These are phyloP conservation scores for Nothocercus julius DNA, from an alignment of 2,113 vertebrate genomes.

Conservation along the genomic window DNA sequence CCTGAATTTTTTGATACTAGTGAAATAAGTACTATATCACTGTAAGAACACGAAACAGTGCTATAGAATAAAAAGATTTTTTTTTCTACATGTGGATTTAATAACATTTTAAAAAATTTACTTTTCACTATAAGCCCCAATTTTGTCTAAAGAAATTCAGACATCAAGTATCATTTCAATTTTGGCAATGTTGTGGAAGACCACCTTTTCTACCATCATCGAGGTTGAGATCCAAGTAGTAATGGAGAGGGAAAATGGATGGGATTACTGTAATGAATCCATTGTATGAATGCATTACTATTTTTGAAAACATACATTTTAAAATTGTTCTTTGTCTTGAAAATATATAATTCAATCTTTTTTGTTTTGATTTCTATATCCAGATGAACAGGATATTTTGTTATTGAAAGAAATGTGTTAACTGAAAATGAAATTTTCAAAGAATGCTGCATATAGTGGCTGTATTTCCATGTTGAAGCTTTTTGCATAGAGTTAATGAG, in stretches of 20 bases:
- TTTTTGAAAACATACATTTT: neutral
- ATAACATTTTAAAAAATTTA: too few species aligned
- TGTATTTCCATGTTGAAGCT: constrained; percentile 18
- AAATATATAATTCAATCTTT: neutral
- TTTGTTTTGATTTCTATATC: neutral
- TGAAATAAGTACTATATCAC: neutral
- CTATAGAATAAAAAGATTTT: neutral
- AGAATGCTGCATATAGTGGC: neutral
- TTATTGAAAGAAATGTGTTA: constrained; percentile 6
- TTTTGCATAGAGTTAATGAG: constrained; percentile 59
- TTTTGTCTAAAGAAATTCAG: neutral
- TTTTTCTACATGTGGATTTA: neutral
- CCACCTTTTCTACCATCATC: neutral
- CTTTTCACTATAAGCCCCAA: neutral
- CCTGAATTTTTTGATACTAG: neutral
- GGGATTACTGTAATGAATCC: neutral
- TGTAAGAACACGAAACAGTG: neutral
- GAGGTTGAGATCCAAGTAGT: neutral
- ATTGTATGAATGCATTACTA: neutral
- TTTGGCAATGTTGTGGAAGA: neutral
- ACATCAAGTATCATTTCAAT: neutral
- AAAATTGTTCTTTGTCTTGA: neutral
- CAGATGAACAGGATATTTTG: neutral
- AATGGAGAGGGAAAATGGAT: neutral
- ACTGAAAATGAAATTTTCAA: neutral